phyloP scores from a whole-genome alignment of 2,113 vertebrate genomes.

The Pheucticus melanocephalus region DNA sequence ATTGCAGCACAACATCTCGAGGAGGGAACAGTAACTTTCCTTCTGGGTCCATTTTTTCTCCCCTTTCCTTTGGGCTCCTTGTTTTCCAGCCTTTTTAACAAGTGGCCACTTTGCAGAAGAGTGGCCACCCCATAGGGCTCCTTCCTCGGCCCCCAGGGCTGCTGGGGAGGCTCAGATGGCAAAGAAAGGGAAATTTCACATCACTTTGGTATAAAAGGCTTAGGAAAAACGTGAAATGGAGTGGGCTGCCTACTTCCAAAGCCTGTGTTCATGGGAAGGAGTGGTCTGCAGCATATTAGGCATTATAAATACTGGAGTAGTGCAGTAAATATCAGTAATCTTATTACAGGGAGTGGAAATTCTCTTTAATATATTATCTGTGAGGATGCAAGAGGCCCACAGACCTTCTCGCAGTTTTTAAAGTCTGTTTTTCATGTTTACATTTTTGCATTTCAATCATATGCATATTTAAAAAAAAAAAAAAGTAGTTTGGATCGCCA shows the following conservation, averaged over 20 bases:
- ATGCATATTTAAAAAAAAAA: neutral
- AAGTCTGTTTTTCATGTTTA: slow-evolving; percentile 39
- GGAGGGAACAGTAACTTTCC: neutral
- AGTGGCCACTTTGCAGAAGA: neutral
- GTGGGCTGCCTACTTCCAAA: neutral
- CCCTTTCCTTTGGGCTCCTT: neutral
- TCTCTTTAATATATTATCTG: slow-evolving; percentile 40
- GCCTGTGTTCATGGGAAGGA: neutral
- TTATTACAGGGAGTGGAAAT: slow-evolving; percentile 45
- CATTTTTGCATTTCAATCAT: slow-evolving; percentile 37
- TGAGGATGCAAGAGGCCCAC: slow-evolving; percentile 11
- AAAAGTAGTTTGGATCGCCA: neutral
- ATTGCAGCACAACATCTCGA: neutral
- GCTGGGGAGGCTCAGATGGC: neutral
- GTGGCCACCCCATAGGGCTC: neutral
- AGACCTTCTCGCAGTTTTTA: neutral
- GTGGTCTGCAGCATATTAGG: neutral
- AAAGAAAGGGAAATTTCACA: neutral
- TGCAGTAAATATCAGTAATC: slow-evolving; percentile 51
- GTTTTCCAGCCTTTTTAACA: neutral
- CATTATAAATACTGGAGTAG: slow-evolving; percentile 4
- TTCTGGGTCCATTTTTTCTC: neutral
- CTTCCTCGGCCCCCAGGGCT: neutral
- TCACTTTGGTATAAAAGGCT: neutral
- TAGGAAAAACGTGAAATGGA: neutral